These are phyloP conservation scores for Sebastes vulpes DNA, from an alignment of 2,797 vertebrate species.

Conservation along the genomic window DNA sequence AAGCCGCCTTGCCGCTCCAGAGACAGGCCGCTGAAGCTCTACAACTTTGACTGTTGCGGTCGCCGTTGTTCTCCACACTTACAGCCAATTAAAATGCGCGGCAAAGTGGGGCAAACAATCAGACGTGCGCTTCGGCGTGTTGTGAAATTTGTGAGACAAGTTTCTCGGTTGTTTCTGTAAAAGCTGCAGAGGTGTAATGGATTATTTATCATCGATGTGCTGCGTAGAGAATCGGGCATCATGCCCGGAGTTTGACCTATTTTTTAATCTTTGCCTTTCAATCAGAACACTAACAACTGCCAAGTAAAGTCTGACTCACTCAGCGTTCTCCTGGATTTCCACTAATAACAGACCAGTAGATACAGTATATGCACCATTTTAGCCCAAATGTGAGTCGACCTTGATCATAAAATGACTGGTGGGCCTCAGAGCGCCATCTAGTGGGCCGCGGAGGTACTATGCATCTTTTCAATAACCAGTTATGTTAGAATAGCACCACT, in stretches of 20 bases:
- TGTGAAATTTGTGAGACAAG: conserved; percentile 34
- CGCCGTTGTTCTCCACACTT: conserved; percentile 18
- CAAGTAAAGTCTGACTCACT: conserved; percentile 25
- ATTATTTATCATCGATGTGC: conserved; percentile 52
- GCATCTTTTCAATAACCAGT: background rate
- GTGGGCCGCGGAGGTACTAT: background rate
- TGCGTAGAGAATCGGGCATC: conserved; percentile 17
- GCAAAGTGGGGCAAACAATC: conserved; percentile 18
- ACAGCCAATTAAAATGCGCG: conserved; percentile 70
- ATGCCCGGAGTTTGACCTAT: background rate
- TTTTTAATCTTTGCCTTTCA: background rate
- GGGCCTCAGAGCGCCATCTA: background rate
- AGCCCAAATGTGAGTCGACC: background rate
- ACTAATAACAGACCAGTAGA: background rate
- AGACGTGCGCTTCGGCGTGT: conserved; percentile 3
- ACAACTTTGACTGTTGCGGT: conserved; percentile 43
- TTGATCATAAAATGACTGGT: background rate
- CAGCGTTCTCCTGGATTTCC: background rate
- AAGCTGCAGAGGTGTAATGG: conserved; percentile 50
- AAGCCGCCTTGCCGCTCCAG: conserved; percentile 32
- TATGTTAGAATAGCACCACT: background rate
- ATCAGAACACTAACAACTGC: background rate
- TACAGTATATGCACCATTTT: background rate
- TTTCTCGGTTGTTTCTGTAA: conserved; percentile 30
- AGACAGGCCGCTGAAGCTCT: conserved; percentile 38